Evolutionary conservation across 2,113 vertebrate species (phyloP), one percentile per base, ranked within the genome.

Genomic region (Strix aluco): DNA sequence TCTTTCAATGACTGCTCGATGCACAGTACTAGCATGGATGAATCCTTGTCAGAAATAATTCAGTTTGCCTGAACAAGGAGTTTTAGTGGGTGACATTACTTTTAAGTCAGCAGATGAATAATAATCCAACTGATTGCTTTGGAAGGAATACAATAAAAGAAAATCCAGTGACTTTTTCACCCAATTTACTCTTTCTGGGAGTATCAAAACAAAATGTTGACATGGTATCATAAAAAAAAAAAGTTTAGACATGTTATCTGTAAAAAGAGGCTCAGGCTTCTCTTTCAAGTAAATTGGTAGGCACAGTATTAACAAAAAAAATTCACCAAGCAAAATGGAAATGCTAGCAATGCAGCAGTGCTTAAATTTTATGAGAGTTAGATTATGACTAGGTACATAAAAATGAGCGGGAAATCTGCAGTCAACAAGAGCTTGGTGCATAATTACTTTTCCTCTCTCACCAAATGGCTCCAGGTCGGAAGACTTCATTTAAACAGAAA

Each of bases 371-470:
- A 97, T 96, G 88, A 49, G 90, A 96, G 95, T 65, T 72, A 92
- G 94, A 97, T 98, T 97, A 97, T 96, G 97, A 97, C 95, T 96
- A 89, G 94, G 90, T 97, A 94, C 88, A 97, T 97, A 96, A 97
- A 97, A 96, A 63, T 47, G 94, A 97, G 97, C 12, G 52, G 93
- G 92, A 97, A 96, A 93, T 84, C 92, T 95, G 62, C 90, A 90
- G 57, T 91, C 54, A 81, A 94, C 94, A 97, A 92, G 97, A 97
- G 80, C 79, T 73, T 63, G 55, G 86, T 91, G 86, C 94, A 79
- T 95, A 95, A 97, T 97, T 96, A 94, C 89, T 96, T 95, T 30
- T 89, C 81, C 52, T 92, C 75, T 81, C 63, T 90, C 93, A 94
- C 73, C 92, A 92, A 90, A 97, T 89, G 90, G 86, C 97, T 95